Evolutionary conservation across 2,797 vertebrate species (phyloP), one percentile per base, ranked within the genome.

Genomic region (Siniperca scherzeri): DNA sequence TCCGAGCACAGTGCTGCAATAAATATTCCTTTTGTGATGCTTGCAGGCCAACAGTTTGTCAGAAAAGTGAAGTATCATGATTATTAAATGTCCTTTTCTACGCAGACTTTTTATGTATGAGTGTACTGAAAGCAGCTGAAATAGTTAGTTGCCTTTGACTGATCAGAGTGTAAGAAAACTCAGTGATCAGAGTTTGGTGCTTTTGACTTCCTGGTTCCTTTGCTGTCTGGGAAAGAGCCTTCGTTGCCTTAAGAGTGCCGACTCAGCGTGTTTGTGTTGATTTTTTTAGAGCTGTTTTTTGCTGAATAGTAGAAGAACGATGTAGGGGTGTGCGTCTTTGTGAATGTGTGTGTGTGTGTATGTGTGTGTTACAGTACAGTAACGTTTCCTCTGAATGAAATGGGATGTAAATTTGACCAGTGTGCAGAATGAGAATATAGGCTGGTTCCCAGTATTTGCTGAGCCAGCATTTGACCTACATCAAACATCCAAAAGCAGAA

Each of bases 401-500:
- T 85, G 81, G 79, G 89, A 94, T 94, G 92, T 87, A 92, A 93
- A 94, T 94, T 88, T 91, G 89, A 92, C 85, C 91, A 86, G 79
- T 46, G 59, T 90, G 91, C 82, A 87, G 86, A 91, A 93, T 91
- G 64, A 81, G 69, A 88, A 88, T 80, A 74, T 50, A 74, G 75
- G 78, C 80, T 64, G 61, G 56, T 80, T 87, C 77, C 68, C 69
- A 75, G 68, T 64, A 62, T 86, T 83, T 94, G 93, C 92, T 92
- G 92, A 95, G 92, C 75, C 90, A 93, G 94, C 91, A 1, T 66
- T 93, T 92, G 85, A 91, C 89, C 91, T 74, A 87, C 87, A 89
- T 90, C 88, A 87, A 78, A 89, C 90, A 88, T 87, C 85, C 70
- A 84, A 72, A 84, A 86, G 84, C 79, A 69, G 87, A 87, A 84